phyloP scores from a whole-genome alignment of 2,888 invertebrate genomes.

The Conistra vaccinii region DNA sequence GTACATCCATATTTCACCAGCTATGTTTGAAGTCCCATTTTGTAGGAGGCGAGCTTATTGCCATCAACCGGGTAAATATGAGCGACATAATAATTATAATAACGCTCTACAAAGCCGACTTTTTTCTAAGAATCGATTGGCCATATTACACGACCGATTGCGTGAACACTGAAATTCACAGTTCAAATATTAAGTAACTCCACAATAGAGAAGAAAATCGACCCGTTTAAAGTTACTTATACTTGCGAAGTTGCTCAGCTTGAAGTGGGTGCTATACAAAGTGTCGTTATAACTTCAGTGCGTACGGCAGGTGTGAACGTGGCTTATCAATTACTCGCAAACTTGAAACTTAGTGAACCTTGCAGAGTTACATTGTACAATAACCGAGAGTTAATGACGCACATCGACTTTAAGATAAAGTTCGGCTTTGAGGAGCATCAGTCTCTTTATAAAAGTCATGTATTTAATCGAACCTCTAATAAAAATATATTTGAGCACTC shows the following conservation, averaged over 20 bases:
- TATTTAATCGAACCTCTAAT: background rate
- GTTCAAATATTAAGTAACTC: background rate
- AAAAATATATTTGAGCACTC: too few relatives aligned
- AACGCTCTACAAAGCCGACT: background rate
- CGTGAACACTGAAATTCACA: background rate
- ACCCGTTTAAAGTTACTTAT: conserved; percentile 9
- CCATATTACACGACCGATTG: background rate
- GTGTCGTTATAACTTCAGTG: conserved; percentile 37
- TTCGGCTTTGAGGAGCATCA: background rate
- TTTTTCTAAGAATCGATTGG: background rate
- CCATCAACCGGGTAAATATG: background rate
- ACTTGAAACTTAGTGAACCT: conserved; percentile 17
- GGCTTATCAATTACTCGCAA: conserved; percentile 41
- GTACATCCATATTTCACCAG: background rate
- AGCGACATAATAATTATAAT: background rate
- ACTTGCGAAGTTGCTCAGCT: conserved; percentile 28
- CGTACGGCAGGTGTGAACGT: conserved; percentile 39
- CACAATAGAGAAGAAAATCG: conserved; percentile 28
- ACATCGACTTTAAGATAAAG: background rate
- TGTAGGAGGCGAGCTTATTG: background rate
- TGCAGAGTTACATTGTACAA: background rate
- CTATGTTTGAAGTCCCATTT: background rate
- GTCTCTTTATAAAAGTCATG: background rate
- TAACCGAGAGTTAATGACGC: background rate
- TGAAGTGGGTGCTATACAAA: conserved; percentile 27